Conservation (phyloP, 2,797 vertebrate genomes). For the Paratrypauchen microcephalus region DNA sequence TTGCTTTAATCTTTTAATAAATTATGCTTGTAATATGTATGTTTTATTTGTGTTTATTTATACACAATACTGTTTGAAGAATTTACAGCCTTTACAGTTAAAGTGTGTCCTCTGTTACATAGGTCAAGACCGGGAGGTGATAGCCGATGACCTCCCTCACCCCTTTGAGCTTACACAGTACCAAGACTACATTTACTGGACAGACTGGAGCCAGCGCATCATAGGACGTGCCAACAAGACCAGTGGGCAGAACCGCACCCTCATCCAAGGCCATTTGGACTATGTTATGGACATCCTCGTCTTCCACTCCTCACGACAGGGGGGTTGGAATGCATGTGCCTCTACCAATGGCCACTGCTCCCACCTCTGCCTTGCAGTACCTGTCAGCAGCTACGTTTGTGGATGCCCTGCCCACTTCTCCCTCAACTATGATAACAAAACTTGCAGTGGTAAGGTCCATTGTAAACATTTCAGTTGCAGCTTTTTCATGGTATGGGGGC, state of each 20-base stretch:
- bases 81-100: neutral
- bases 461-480: neutral
- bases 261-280: slow-evolving; percentile 96
- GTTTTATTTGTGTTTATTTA: neutral
- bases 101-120: neutral
- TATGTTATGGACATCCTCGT: slow-evolving; percentile 99
- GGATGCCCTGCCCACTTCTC: slow-evolving; percentile 96
- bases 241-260: slow-evolving; percentile 93
- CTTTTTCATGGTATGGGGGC: neutral
- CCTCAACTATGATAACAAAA: slow-evolving; percentile 93
- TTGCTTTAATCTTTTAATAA: neutral
- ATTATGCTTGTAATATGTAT: neutral
- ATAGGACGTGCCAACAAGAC: slow-evolving; percentile 98
- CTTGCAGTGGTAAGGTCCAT: slow-evolving; percentile 88
- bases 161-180: slow-evolving; percentile 97
- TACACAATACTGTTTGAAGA: neutral
- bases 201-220: slow-evolving; percentile 97
- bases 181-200: slow-evolving; percentile 99
- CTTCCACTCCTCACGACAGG: slow-evolving; percentile 95
- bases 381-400: slow-evolving; percentile 87
- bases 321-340: slow-evolving; percentile 95
- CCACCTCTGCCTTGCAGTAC: slow-evolving; percentile 94
- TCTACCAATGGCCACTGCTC: slow-evolving; percentile 95
- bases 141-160: slow-evolving; percentile 95
- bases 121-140: slow-evolving; percentile 95